Conservation (phyloP, 2,113 vertebrate genomes). For the Actenoides lindsayi region DNA sequence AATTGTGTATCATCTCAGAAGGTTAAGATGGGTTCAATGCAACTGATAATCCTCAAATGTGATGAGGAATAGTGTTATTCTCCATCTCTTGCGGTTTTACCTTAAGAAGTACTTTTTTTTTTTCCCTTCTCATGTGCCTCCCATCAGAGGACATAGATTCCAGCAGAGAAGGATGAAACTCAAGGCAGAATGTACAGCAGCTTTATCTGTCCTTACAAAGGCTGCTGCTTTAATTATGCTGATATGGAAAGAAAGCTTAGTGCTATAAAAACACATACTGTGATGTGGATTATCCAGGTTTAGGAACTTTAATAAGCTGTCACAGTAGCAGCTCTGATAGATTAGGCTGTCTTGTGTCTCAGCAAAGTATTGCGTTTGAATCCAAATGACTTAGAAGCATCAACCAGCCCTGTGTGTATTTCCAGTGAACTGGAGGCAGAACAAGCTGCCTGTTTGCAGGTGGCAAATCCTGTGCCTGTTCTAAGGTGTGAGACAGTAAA, state of each 20-base stretch:
- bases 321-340: not conserved
- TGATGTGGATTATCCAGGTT: constrained; percentile 39
- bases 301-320: constrained; percentile 24
- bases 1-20: not conserved
- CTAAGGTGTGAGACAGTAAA: not conserved
- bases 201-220: not conserved
- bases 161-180: not conserved
- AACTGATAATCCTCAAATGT: not conserved
- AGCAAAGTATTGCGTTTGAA: not conserved
- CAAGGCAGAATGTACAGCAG: not conserved
- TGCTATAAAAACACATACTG: constrained; percentile 14
- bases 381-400: not conserved
- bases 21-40: not conserved
- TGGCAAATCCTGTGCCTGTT: not conserved
- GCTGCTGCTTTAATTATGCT: not conserved
- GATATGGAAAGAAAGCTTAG: not conserved
- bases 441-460: not conserved
- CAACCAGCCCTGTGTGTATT: not conserved
- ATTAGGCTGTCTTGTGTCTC: not conserved
- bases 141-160: not conserved
- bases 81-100: not conserved
- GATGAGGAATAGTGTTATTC: not conserved
- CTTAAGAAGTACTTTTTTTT: not conserved
- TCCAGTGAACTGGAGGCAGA: not conserved
- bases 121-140: not conserved